phyloP scores from a whole-genome alignment of 2,113 vertebrate genomes.

The Cyanocitta stelleri region DNA sequence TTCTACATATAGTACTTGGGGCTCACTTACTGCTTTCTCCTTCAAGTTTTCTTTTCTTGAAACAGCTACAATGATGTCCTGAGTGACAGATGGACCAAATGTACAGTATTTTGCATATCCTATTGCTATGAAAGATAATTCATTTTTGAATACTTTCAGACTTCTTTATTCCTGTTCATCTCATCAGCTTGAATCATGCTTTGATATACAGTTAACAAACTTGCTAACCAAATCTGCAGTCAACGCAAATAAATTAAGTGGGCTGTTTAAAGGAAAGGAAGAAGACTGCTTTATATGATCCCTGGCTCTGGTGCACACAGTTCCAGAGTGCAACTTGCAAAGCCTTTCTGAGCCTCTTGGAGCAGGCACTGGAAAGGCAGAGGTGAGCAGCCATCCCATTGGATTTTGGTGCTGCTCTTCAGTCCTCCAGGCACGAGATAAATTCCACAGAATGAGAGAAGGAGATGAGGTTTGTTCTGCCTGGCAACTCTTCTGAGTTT shows the following conservation, averaged over 20 bases:
- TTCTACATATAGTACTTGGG: background rate
- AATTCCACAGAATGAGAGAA: background rate
- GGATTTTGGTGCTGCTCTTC: background rate
- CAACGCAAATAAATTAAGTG: background rate
- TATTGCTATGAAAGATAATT: background rate
- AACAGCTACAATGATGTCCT: background rate
- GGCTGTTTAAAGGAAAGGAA: background rate
- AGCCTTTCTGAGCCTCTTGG: background rate
- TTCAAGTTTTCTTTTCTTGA: background rate
- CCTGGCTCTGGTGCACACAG: background rate
- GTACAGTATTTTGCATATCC: background rate
- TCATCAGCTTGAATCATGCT: background rate
- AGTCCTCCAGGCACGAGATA: fast-evolving
- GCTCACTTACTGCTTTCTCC: background rate
- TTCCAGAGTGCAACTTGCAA: background rate
- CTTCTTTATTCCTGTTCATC: background rate
- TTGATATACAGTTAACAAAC: background rate
- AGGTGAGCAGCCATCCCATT: background rate
- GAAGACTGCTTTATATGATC: background rate
- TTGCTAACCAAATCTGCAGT: background rate
- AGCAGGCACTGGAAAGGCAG: background rate
- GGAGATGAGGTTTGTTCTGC: background rate
- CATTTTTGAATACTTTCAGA: background rate
- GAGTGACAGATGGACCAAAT: background rate
- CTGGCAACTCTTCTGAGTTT: background rate